phyloP scores from a whole-genome alignment of 1,140 invertebrate species.

The Drosophila mojavensis region DNA sequence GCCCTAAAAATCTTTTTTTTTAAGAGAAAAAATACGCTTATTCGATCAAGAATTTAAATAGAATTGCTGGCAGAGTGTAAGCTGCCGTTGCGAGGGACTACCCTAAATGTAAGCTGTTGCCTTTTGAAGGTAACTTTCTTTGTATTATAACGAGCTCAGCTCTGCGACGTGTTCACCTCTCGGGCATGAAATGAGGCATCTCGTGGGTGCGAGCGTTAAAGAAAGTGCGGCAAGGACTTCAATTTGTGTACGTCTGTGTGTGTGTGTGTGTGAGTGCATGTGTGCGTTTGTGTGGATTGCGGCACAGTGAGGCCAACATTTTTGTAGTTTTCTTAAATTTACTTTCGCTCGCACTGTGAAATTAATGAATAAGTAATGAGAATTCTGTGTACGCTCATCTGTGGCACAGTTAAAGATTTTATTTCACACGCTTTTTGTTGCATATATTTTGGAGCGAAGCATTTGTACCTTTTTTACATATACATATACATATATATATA shows the following conservation, averaged over 20 bases:
- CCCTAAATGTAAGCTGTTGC: slow-evolving; percentile 2
- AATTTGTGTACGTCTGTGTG: slow-evolving; percentile 11
- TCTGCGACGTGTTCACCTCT: slow-evolving; percentile 20
- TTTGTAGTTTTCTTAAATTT: slow-evolving; percentile 19
- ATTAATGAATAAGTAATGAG: slow-evolving; percentile 70
- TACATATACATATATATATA: slow-evolving; percentile 24
- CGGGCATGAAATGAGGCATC: slow-evolving; percentile 44
- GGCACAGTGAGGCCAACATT: slow-evolving; percentile 39
- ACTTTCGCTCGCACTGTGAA: slow-evolving; percentile 41
- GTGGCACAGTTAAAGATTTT: slow-evolving; percentile 59
- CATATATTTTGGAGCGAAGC: slow-evolving; percentile 48
- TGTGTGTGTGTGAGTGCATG: slow-evolving; percentile 13
- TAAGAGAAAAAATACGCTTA: not conserved
- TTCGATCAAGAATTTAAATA: slow-evolving; percentile 1
- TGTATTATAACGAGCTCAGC: slow-evolving; percentile 34
- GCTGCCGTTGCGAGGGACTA: not conserved
- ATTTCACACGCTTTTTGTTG: slow-evolving; percentile 35
- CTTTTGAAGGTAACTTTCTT: slow-evolving; percentile 23
- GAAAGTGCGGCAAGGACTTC: slow-evolving; percentile 40
- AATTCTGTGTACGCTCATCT: slow-evolving; percentile 35
- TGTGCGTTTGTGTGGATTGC: slow-evolving; percentile 30
- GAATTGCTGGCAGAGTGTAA: not conserved
- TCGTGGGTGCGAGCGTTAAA: slow-evolving; percentile 29
- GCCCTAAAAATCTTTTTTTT: not conserved
- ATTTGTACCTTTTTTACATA: slow-evolving; percentile 60